Conservation (phyloP, 2,797 vertebrate genomes). For the Pangasius djambal region DNA sequence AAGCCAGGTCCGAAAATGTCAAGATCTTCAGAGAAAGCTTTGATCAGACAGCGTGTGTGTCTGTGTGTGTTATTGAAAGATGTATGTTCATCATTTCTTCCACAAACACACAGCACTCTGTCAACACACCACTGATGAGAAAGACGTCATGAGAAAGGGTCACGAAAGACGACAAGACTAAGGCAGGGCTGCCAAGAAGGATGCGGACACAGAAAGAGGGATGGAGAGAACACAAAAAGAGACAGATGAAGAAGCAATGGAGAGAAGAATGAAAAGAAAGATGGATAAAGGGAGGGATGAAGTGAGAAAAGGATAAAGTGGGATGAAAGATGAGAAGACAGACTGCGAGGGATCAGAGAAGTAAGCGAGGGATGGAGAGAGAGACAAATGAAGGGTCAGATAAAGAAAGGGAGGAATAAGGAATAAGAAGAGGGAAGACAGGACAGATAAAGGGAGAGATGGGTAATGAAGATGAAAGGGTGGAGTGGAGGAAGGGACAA, state of each 20-base stretch:
- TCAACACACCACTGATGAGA: conserved; percentile 13
- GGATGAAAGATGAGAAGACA: conserved; percentile 1
- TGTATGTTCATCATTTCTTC: not conserved
- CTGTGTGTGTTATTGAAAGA: not conserved
- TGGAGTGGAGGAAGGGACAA: not conserved
- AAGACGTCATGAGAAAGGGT: not conserved
- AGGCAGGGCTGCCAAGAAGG: not conserved
- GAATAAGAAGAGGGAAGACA: not conserved
- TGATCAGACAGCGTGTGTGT: conserved; percentile 7
- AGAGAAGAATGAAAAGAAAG: not conserved
- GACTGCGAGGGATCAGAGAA: not conserved
- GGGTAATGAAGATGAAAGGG: not conserved
- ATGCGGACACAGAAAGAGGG: not conserved
- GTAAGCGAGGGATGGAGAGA: not conserved
- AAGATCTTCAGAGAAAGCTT: conserved; percentile 26
- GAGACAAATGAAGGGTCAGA: not conserved
- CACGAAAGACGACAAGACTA: not conserved
- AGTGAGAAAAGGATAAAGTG: not conserved
- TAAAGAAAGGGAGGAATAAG: not conserved
- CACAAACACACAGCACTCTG: not conserved
- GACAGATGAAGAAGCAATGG: not conserved
- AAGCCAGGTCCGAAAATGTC: conserved; percentile 25
- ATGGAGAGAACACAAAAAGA: not conserved
- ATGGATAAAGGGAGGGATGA: not conserved
- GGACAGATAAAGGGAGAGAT: too few species aligned